Base-by-base conservation (phyloP, 2,888 invertebrate genomes). In the Lamellibrachia satsuma region DNA sequence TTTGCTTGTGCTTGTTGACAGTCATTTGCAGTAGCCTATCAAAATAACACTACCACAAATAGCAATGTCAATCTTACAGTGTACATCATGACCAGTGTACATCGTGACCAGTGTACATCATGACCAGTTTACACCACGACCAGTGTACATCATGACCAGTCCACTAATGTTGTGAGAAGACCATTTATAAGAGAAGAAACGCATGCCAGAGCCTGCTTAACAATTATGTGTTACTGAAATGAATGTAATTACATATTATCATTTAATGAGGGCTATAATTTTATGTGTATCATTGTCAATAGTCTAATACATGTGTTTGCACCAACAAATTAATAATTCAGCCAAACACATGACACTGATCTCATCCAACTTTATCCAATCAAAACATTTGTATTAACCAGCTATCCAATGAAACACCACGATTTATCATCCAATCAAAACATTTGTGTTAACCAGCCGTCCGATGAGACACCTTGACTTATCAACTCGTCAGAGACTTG, bases 401-500 rank as follows among this genome's bases (percentile, higher is more conserved):
- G 39, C n/a, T 94, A 52, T 75, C 75, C 75, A 75, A 75, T 75
- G 75, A 75, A n/a, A 75, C 22, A 75, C 11, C n/a, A 15, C 4
- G 75, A 6, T 2, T 91, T 75, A 22, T 75, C 75, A 75, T 75
- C 75, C 75, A 75, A 75, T 75, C 75, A 11, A 75, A 75, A 75
- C 22, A 22, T n/a, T 75, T 22, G 6, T 75, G 15, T 15, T 22
- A 75, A 39, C 39, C 39, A 39, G 39, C n/a, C 94, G 51, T 75
- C 75, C 75, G n/a, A 75, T 75, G 75, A 75, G 75, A 75, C 22
- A 75, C 11, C n/a, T n/a, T 15, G 75, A 22, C 3, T 91, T 52
- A 91, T 91, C 91, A 22, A 3, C 75, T n/a, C 75, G 3, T 75
- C 90, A 57, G 90, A 90, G 93, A 95, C 95, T 93, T 96, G 96